Evolutionary conservation across 2,113 vertebrate species (phyloP).

Genomic region (Bos indicus): DNA sequence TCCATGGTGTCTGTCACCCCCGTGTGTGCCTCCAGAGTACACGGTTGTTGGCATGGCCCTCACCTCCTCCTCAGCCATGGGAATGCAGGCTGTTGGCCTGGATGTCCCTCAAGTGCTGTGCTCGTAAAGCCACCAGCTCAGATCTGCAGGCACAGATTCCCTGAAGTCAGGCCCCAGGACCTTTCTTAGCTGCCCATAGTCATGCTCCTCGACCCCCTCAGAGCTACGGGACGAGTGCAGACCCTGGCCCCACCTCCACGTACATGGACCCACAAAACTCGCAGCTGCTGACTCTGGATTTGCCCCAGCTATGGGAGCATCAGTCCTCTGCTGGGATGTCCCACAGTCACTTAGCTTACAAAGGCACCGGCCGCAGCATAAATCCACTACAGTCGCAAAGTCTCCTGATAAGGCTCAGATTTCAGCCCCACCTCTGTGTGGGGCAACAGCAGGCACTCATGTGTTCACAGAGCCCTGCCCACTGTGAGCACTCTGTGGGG

Average conservation of each 20-base stretch:
- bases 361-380: rapidly evolving
- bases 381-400: background rate
- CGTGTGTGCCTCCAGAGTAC: background rate
- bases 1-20: background rate
- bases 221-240: background rate
- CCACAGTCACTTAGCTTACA: background rate
- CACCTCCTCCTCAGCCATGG: background rate
- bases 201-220: background rate
- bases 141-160: background rate
- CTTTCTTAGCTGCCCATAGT: no score
- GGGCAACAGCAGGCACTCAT: background rate
- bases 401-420: background rate
- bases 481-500: background rate
- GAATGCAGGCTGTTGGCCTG: background rate
- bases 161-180: background rate
- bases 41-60: no score
- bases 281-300: background rate
- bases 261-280: rapidly evolving
- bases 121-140: background rate
- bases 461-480: background rate
- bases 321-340: background rate
- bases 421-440: background rate
- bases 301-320: background rate
- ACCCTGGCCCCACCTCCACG: background rate
- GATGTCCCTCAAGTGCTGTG: background rate